Evolutionary conservation across 2,113 vertebrate genomes (phyloP), one percentile per base, ranked within the genome.

Genomic region (Carlito syrichta): DNA sequence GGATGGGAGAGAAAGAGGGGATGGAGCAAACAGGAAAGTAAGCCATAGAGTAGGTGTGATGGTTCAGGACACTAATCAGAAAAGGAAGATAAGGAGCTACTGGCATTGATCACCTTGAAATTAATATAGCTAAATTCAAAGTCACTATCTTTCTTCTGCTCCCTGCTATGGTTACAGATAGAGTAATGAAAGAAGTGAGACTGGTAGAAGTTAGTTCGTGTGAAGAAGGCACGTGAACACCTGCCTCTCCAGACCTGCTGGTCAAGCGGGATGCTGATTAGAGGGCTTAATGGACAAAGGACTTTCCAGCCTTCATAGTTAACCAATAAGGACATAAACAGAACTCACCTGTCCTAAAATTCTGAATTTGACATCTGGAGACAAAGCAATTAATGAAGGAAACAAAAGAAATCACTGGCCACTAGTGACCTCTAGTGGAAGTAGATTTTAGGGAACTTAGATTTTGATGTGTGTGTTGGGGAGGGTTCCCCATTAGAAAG

Each of bases 381-480:
- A 73, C 79, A 84, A 90, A 93, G 78, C 66, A 89, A 48, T 4
- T 71, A 38, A 45, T 2, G 52, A 50, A n/a, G 56, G 27, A 86
- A 93, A 52, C 32, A 82, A 91, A 86, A 79, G 83, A 94, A 91
- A 94, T 85, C 43, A 45, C 43, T 50, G 40, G 77, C 52, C 85
- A 95, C 95, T 95, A 66, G 96, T 97, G 98, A 97, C 98, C 98
- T 97, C 98, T 98, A 96, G 94, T 98, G 98, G 98, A 96, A 95
- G 40, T 0, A 45, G 66, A 1, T 22, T 81, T 94, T 40, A 60
- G 35, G 77, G 69, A 74, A 45, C 69, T 84, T 3, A 0, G 6
- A 20, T 20, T 71, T 71, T 71, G 35, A 38, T 40, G 40, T 40
- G 13, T n/a, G 19, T 32, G 32, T 56, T 54, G 11, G 1, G 43